A percentile compares a stretch with the other conserved stretches of the same genome.
phyloP scores from a whole-genome alignment of 2,888 invertebrate species.

The Muschampia plurimacula region DNA sequence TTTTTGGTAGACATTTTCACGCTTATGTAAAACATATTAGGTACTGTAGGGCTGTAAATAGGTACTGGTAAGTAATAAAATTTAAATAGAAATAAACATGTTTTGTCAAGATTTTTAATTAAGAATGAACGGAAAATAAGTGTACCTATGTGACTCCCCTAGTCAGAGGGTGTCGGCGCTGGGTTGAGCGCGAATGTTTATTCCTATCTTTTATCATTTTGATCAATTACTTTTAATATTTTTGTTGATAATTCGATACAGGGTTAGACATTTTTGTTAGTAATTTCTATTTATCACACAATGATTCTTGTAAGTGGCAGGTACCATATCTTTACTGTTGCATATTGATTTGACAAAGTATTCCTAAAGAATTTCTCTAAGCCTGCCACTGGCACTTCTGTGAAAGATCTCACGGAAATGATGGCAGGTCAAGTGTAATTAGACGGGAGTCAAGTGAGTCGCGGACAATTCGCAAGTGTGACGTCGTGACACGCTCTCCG shows the following conservation, averaged over 20 bases:
- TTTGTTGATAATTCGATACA: not conserved
- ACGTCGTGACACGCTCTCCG: not conserved
- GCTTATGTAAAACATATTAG: not conserved
- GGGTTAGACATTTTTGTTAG: not conserved
- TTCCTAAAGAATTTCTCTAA: not conserved
- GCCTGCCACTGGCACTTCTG: not conserved
- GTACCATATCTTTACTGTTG: not conserved
- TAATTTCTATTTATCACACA: not conserved
- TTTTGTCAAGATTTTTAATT: too few relatives aligned
- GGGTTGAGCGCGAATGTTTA: too few relatives aligned
- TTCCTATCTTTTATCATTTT: not conserved
- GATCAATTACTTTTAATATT: not conserved
- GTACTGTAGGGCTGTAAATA: too few relatives aligned
- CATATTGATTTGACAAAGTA: not conserved
- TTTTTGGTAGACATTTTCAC: not conserved
- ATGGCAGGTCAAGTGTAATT: constrained; percentile 35
- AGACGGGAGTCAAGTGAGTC: constrained; percentile 23
- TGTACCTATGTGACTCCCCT: too few relatives aligned
- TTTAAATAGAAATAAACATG: too few relatives aligned
- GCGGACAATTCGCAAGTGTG: constrained; percentile 13
- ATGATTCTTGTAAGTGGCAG: not conserved
- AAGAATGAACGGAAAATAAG: too few relatives aligned
- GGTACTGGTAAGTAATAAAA: too few relatives aligned
- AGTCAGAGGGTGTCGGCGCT: too few relatives aligned
- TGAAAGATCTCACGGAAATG: constrained; percentile 33